Base-by-base conservation (phyloP, 1,140 invertebrate genomes). In the Nasonia vitripennis region DNA sequence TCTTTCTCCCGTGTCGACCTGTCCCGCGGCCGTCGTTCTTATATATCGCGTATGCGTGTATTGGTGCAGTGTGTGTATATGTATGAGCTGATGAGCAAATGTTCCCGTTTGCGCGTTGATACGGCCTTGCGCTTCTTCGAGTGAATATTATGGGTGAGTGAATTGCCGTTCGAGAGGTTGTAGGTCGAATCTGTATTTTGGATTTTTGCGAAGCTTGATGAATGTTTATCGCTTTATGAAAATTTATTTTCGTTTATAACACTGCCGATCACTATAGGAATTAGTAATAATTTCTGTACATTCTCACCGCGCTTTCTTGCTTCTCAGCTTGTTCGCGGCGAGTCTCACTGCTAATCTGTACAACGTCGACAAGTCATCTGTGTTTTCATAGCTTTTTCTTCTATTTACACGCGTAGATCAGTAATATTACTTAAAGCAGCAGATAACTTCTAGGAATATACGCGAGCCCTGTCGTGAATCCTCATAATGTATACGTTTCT, bases 401-500 rank as follows among this genome's bases (percentile, higher is more conserved):
- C 78, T 62, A 78, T 55, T 71, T 14, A 27, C 17, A n/a, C 31
- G 62, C 20, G 11, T 23, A 20, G 27, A 81, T 74, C 45, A n/a
- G 45, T 74, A 71, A 71, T 74, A 74, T 48, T 81, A 81, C 81
- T 77, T 71, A 55, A 71, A 23, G 20, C 12, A 55, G 20, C n/a
- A n/a, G 7, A 7, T 23, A 79, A 23, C 12, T 67, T 55, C 71
- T 20, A n/a, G 3, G 70, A 70, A 84, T 10, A 20, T 17, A 80
- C 10, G 10, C 10, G 10, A 14, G 37, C 23, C 27, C 14, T 17
- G n/a, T 70, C 37, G 37, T 31, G 51, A 27, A 51, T 55, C 20
- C n/a, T 48, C 12, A n/a, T n/a, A 27, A 17, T 80, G 45, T 74
- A 80, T 45, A 75, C 70, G 67, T 75, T 81, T 85, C 77, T 79